Evolutionary conservation across 2,797 vertebrate genomes (phyloP), one percentile per base, ranked within the genome.

Genomic region (Pseudochirops corinnae): DNA sequence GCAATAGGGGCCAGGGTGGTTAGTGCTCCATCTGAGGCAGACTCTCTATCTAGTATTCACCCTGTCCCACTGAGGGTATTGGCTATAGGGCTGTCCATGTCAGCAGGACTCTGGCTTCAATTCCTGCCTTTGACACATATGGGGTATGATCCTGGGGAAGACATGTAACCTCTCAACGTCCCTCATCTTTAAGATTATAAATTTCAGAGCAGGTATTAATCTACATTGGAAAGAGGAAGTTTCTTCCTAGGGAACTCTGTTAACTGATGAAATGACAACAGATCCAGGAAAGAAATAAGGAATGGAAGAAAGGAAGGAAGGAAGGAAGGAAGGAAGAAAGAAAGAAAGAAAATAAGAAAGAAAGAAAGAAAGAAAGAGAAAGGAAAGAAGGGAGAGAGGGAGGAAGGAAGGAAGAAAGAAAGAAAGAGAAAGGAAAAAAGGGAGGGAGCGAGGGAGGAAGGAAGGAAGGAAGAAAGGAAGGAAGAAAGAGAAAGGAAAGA

Each of bases 381-480:
- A 31, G 2, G 28, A 29, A 60, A 12, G 4, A 5, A 33, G 31
- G 11, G 14, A 33, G 31, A 3, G 4, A 33, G 57, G 5, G 9
- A 58, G 28, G 11, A 55, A 10, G 11, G 1, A 55, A 55, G 53
- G 12, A 57, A 28, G 6, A 21, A 24, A 28, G 7, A 21, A 57
- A 28, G 7, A 6, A 57, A 57, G 7, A 21, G 26, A 57, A 1
- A 4, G 5, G 24, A 57, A 9, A 21, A 26, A 57, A 7, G 56
- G 26, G 26, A 7, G 56, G 5, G 26, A 9, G 29, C 0, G 31
- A 13, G 2, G 11, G 3, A 2, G 0, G 11, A 31, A 1, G 6
- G 3, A 9, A 9, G 29, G 10, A 11, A 58, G 57, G 29, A 12
- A 1, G 31, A 3, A 12, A 12, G 31, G 10, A 3, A 60, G 29